Evolutionary conservation across 2,113 vertebrate genomes (phyloP), one percentile per base, ranked within the genome.

Genomic region (Carassius auratus): DNA sequence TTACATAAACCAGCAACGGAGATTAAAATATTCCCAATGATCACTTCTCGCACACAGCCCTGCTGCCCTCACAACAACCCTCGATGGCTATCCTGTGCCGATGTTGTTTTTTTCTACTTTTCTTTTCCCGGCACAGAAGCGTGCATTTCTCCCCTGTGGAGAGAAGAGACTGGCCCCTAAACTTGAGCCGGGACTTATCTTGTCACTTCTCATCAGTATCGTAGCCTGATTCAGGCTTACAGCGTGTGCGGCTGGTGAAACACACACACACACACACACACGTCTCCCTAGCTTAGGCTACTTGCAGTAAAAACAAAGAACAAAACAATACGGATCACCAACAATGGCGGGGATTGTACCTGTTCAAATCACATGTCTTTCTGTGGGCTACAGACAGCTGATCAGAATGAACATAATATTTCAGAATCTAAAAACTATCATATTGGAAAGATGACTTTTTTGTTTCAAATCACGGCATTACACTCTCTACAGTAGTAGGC

Each of bases 1-100:
- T 97, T 97, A 97, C 93, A 96, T 97, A 97, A 97, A 96, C 92
- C 93, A 94, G 95, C 95, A 94, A 91, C 90, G 91, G 87, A 95
- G 95, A 97, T 97, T 96, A 96, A 93, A 89, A 92, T 94, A 94
- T 95, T 93, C 90, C 89, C 87, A 90, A 80, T 92, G 92, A 93
- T 91, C 91, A 90, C 80, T 87, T 48, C 90, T 92, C 91, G 86
- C 86, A 89, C 83, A 75, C 86, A 87, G 88, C 84, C 57, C 21
- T 76, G 66, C 55, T 52, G 66, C 73, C 52, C n/a, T 69, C 64
- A 59, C 45, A 74, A 55, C 52, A 74, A 55, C 52, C 48, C 48
- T 83, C 59, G 15, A 19, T 23, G 38, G 64, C 42, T 62, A 48
- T 38, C 81, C 61, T 33, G 17, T 48, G 17, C 52, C 55, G 36